Percentiles rank a stretch among this genome's conserved stretches.
Evolutionary conservation across 2,797 vertebrate genomes (phyloP).

Genomic region (Ciconia nigra): DNA sequence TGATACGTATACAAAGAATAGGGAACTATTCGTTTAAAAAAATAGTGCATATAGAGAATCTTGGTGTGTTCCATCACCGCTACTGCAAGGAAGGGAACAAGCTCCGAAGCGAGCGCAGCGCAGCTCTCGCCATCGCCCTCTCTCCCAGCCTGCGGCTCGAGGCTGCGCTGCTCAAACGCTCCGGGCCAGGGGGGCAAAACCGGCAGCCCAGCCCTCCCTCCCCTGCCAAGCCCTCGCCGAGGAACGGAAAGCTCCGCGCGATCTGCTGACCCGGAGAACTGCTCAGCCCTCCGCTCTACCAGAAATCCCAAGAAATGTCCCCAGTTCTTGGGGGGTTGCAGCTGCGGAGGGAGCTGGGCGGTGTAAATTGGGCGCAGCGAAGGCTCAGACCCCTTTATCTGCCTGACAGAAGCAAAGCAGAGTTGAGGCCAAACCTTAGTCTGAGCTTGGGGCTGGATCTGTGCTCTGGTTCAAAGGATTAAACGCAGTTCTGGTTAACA

Average conservation of each 20-base stretch:
- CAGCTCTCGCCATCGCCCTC: background rate
- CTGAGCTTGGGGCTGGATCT: background rate
- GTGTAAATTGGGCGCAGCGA: background rate
- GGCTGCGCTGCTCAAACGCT: background rate
- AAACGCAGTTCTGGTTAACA: background rate
- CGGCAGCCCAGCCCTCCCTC: background rate
- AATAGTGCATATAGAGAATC: background rate
- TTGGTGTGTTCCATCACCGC: background rate
- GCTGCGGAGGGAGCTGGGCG: background rate
- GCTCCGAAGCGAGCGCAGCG: background rate
- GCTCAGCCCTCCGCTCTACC: background rate
- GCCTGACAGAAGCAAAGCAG: background rate
- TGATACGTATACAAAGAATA: background rate
- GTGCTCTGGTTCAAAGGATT: background rate
- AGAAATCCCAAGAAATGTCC: background rate
- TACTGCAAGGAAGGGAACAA: background rate
- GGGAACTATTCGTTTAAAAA: background rate
- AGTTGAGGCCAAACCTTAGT: background rate
- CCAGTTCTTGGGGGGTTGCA: no score
- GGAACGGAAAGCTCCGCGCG: background rate
- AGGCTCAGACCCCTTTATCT: background rate
- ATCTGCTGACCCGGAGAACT: background rate
- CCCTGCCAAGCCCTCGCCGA: background rate
- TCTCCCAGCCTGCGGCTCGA: background rate
- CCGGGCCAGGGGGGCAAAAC: background rate